phyloP scores from a whole-genome alignment of 2,888 invertebrate genomes.

The Acronicta psi region DNA sequence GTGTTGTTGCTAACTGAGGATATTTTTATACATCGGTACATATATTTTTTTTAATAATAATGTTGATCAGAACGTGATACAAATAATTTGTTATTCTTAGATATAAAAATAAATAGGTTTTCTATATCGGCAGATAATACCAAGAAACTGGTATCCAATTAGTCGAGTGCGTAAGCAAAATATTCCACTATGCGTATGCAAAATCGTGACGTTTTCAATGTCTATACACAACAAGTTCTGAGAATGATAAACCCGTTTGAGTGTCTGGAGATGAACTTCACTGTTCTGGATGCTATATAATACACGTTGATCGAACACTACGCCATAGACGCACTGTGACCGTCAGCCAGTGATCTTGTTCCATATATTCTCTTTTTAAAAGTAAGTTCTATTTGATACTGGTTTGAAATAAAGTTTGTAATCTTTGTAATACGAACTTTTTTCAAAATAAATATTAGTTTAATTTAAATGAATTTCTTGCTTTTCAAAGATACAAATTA shows the following conservation, averaged over 20 bases:
- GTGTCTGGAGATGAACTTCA: constrained; percentile 25
- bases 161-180: constrained; percentile 5
- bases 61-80: no score
- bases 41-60: no score
- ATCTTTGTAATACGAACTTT: no score
- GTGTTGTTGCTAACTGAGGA: no score
- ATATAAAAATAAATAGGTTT: no score
- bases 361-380: background rate
- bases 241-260: constrained; percentile 53
- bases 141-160: constrained; percentile 12
- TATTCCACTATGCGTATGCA: constrained; percentile 22
- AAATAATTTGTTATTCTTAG: no score
- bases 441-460: no score
- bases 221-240: constrained; percentile 32
- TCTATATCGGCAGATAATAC: constrained; percentile 10
- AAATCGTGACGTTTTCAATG: constrained; percentile 20
- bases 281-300: constrained; percentile 56
- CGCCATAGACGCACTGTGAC: constrained; percentile 31
- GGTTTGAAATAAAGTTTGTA: no score
- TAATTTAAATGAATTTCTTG: no score
- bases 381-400: constrained; percentile 27
- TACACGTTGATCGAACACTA: constrained; percentile 15
- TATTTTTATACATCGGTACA: no score
- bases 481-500: no score
- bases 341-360: constrained; percentile 28